phyloP scores from a whole-genome alignment of 2,797 vertebrate species.

The Australoheros facetus region DNA sequence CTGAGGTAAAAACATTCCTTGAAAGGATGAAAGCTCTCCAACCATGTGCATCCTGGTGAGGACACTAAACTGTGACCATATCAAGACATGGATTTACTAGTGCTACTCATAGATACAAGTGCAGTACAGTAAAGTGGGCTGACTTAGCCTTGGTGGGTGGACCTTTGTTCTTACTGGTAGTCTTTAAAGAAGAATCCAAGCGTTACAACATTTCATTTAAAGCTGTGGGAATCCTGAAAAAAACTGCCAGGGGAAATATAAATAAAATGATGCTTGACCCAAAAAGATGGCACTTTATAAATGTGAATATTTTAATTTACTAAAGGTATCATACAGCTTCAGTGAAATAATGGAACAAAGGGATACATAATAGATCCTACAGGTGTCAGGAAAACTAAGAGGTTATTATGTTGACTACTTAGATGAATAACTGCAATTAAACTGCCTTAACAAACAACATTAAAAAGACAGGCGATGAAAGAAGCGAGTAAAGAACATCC shows the following conservation, averaged over 20 bases:
- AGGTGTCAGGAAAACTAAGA: background rate
- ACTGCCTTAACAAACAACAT: background rate
- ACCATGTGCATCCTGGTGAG: background rate
- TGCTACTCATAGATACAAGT: background rate
- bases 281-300: background rate
- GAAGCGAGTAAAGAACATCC: background rate
- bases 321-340: background rate
- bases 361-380: background rate
- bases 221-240: background rate
- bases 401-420: background rate
- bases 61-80: background rate
- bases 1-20: background rate
- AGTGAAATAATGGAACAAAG: background rate
- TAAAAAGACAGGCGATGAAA: background rate
- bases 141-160: background rate
- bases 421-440: background rate
- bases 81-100: background rate
- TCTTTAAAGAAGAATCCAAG: background rate
- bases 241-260: no score
- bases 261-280: background rate
- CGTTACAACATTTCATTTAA: background rate
- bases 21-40: background rate
- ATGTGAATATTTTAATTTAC: no score
- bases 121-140: background rate
- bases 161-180: background rate